A percentile compares a stretch with the other conserved stretches of the same genome.
These are phyloP conservation scores for Busseola fusca DNA, from an alignment of 2,888 invertebrate species.

Conservation along the genomic window DNA sequence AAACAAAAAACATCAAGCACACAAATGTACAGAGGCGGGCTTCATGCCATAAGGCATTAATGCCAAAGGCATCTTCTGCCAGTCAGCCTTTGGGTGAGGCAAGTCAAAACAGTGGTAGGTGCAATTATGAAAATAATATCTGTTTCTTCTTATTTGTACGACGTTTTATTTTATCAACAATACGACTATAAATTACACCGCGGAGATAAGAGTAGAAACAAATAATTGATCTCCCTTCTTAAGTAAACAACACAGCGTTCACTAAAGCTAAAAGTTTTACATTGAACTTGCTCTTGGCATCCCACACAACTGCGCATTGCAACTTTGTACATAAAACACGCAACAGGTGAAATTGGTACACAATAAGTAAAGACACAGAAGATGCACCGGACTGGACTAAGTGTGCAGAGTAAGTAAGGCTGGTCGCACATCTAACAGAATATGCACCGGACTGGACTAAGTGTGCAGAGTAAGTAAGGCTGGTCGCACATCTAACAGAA, in stretches of 20 bases:
- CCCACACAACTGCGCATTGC: not conserved
- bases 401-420: not conserved
- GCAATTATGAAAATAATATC: not conserved
- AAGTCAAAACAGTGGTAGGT: not conserved
- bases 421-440: not conserved
- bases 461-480: too few species aligned
- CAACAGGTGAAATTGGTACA: slow-evolving; percentile 4
- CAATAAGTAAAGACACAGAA: slow-evolving; percentile 5
- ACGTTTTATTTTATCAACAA: not conserved
- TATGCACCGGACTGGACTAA: too few species aligned
- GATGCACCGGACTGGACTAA: not conserved
- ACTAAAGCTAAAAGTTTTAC: not conserved
- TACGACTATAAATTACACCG: not conserved
- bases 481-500: too few species aligned
- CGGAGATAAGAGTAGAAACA: not conserved
- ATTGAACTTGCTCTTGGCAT: slow-evolving; percentile 1
- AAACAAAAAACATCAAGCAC: not conserved
- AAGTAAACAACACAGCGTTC: not conserved
- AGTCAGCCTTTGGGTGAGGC: not conserved
- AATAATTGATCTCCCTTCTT: not conserved
- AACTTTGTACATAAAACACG: not conserved
- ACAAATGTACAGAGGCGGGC: not conserved
- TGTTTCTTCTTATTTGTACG: not conserved
- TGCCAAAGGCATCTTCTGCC: not conserved
- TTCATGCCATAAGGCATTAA: not conserved